Base-by-base conservation (phyloP, 2,888 invertebrate species). In the Camptogramma bilineatum region DNA sequence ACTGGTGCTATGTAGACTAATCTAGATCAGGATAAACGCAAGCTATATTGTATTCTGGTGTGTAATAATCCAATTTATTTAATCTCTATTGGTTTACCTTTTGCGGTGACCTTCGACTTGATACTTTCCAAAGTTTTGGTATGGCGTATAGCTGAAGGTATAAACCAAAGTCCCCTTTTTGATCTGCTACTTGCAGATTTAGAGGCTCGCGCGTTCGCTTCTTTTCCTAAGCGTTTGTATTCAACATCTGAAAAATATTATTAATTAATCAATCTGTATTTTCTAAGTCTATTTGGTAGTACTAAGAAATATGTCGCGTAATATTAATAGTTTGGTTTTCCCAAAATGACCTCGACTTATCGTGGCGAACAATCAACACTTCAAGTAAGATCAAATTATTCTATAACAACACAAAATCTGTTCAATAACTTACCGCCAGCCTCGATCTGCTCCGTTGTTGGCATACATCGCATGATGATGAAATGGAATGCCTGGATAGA, bases 401-500 rank as follows among this genome's bases (percentile, higher is more conserved):
- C 13, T 17, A 9, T 0, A 54, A 61, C 28, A 55, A 60, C 31
- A 31, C 19, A 54, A 47, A 42, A 48, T 54, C 24, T 54, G 24
- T 52, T 16, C 18, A 58, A 42, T 10, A 52, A 66, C 76, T 80
- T 78, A 93, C 94, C 91, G 70, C 94, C 91, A 60, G 91, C 90
- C 77, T 93, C 93, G 75, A 91, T 93, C 55, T 93, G 93, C 68
- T 92, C 90, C 10, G 88, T 82, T 28, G 94, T 94, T 18, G 95
- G 94, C 69, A 94, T 93, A 77, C 94, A 94, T 71, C 94, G 84
- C 84, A 93, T 91, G 68, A 94, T 91, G 39, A 88, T 89, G 54
- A 92, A 90, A 64, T 92, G 90, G 39, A 91, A 86, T 7, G 94
- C 90, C 72, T 94, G 91, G 51, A 93, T 87, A 3, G 87, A 82